These are phyloP conservation scores for Ectemnius lituratus DNA, from an alignment of 2,888 invertebrate species.

Conservation along the genomic window DNA sequence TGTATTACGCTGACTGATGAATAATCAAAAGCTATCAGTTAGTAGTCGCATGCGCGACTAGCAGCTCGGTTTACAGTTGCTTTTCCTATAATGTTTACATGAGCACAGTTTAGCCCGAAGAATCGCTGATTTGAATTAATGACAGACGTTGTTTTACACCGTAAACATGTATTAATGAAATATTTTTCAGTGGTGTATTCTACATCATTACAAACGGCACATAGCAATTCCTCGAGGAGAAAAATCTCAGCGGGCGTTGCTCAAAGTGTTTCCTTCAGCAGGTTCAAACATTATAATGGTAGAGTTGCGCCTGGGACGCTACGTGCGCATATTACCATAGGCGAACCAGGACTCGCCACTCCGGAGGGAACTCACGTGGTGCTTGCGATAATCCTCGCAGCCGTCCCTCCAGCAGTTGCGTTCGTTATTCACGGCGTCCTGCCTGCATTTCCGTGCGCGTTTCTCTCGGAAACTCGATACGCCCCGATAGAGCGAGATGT, in stretches of 20 bases:
- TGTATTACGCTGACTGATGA: too few relatives aligned
- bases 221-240: neutral
- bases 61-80: too few relatives aligned
- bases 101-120: too few relatives aligned
- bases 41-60: too few relatives aligned
- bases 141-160: too few relatives aligned
- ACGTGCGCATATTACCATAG: conserved; percentile 26
- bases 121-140: too few relatives aligned
- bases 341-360: conserved; percentile 23
- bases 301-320: neutral
- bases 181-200: too few relatives aligned
- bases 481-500: too few relatives aligned
- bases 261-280: conserved; percentile 8
- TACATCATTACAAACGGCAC: too few relatives aligned
- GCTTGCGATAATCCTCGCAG: conserved; percentile 25
- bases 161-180: too few relatives aligned
- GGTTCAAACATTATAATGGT: conserved; percentile 12
- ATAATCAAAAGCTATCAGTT: too few relatives aligned
- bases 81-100: too few relatives aligned
- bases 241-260: conserved; percentile 5
- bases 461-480: conserved; percentile 31
- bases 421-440: conserved; percentile 27
- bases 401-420: conserved; percentile 10
- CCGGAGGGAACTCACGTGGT: conserved; percentile 25
- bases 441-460: conserved; percentile 30